Conservation (phyloP, 2,797 vertebrate species). For the Taenioides sp. region DNA sequence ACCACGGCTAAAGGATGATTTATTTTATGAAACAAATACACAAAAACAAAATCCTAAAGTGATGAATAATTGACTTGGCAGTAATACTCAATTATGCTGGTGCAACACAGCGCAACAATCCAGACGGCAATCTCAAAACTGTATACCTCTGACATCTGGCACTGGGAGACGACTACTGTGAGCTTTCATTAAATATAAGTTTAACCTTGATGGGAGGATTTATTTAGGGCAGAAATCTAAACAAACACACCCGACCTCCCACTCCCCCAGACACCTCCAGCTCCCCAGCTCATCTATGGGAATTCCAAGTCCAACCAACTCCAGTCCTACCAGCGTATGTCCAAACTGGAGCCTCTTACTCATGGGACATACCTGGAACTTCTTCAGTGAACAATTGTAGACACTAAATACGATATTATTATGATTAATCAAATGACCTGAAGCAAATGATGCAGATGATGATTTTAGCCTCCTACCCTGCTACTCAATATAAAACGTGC, state of each 20-base stretch:
- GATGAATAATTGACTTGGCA: conserved; percentile 49
- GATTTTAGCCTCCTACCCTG: too few relatives aligned
- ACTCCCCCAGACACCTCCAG: not conserved
- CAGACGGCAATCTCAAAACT: conserved; percentile 8
- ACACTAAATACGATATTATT: too few relatives aligned
- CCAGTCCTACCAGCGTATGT: not conserved
- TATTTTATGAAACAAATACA: conserved; percentile 23
- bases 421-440: too few relatives aligned
- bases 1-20: not conserved
- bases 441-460: too few relatives aligned
- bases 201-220: not conserved
- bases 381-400: too few relatives aligned
- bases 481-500: too few relatives aligned
- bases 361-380: too few relatives aligned
- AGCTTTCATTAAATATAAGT: not conserved
- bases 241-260: not conserved
- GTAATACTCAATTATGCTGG: conserved; percentile 35
- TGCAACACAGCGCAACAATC: conserved; percentile 39
- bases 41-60: conserved; percentile 10
- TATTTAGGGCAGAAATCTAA: not conserved
- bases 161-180: not conserved
- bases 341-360: too few relatives aligned
- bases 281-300: not conserved
- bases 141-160: not conserved
- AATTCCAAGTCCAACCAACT: not conserved